Conservation (phyloP, 2,888 invertebrate species). For the Lasioglossum malachurum region DNA sequence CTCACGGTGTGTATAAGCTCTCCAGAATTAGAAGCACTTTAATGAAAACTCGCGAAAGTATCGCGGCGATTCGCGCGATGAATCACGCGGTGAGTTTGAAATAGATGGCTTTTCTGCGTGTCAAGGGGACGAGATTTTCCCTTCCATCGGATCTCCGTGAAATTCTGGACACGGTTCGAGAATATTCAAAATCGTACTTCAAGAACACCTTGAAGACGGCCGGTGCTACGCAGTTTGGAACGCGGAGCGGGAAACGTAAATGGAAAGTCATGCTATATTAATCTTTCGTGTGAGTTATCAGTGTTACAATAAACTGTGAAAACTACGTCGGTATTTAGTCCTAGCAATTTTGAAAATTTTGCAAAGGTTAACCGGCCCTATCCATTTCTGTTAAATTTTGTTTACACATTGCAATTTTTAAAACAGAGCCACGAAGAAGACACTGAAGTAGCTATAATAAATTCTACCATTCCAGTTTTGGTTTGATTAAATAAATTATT, state of each 20-base stretch:
- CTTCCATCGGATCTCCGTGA: not conserved
- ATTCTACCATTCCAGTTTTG: not conserved
- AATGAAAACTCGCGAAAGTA: constrained; percentile 65
- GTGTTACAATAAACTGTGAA: not conserved
- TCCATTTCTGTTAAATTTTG: not conserved
- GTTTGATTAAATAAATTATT: not conserved
- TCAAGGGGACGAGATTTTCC: constrained; percentile 23
- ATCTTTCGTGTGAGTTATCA: not conserved
- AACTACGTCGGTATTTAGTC: not conserved
- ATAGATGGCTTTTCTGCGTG: constrained; percentile 55
- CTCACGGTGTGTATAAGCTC: constrained; percentile 51
- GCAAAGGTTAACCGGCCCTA: not conserved
- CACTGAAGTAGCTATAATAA: not conserved
- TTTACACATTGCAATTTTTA: not conserved
- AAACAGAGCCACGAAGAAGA: no score
- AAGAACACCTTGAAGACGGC: not conserved
- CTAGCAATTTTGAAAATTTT: not conserved
- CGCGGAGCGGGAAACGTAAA: not conserved
- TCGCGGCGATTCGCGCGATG: constrained; percentile 42
- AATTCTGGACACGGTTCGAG: not conserved
- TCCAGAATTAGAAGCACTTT: constrained; percentile 70
- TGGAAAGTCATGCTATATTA: not conserved
- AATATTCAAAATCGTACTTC: not conserved
- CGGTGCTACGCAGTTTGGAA: not conserved
- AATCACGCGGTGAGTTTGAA: constrained; percentile 67